Base-by-base conservation (phyloP, 2,888 invertebrate genomes). In the Tridacna crocea region DNA sequence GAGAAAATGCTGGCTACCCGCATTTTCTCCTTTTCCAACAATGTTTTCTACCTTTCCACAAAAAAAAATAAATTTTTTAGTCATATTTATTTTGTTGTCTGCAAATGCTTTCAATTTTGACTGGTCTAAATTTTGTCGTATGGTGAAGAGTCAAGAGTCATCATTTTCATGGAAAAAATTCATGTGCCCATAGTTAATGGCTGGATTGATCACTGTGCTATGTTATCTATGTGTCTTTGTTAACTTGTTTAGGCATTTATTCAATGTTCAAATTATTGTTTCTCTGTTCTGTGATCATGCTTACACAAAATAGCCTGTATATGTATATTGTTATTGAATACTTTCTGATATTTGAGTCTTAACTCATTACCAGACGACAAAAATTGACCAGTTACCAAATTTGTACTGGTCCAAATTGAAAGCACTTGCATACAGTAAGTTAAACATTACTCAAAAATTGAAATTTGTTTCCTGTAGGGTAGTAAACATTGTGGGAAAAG, bases 231-330 rank as follows among this genome's bases (percentile, higher is more conserved):
- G 70, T 70, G 70, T 70, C 70, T 22, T 24, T 70, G 70, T 48
- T 51, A 6, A 48, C 10, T 70, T 19, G 70, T 70, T 51, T 26
- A 51, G 22, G 70, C 70, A 70, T 70, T 70, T 70, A 70, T 51
- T 15, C 51, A 13, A 36, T 36, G 36, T 70, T 48, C 70, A 66
- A 46, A 70, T 70, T 13, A 47, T 51, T 70, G 46, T 63, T 63
- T 63, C 15, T 70, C n/a, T n/a, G n/a, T 48, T 70, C 51, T 70
- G 70, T 70, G 70, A 70, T 70, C 70, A 70, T 47, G 70, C 70
- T 70, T 22, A 46, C 46, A 46, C 51, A 24, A 15, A 51, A n/a
- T 24, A 51, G 51, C 26, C 46, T 70, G 70, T 70, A 70, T 26
- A 68, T 68, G 47, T 70, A 61, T 24, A 13, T 61, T 22, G 22